Base-by-base conservation (phyloP, 2,113 vertebrate species). In the Petrocephalus zakoni region DNA sequence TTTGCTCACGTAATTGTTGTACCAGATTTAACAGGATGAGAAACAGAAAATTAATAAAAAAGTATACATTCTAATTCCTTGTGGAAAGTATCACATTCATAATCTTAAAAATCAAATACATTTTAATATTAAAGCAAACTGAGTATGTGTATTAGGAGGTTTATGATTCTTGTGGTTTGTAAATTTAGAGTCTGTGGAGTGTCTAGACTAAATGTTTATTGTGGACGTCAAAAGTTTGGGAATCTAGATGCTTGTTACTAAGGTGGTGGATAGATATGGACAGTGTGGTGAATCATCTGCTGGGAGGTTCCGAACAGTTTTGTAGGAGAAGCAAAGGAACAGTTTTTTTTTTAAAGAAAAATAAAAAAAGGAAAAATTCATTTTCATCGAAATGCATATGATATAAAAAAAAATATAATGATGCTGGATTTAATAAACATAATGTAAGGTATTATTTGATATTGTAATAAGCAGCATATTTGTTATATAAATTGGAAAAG, bases 91-190 rank as follows among this genome's bases (percentile, higher is more conserved):
- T 97, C 99, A 97, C 95, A 95, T 96, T 95, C 93, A 94, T 97
- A 97, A 97, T 98, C 96, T 96, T 97, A 96, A 96, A 97, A 95
- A 96, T 97, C 97, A 96, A 97, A 94, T 96, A 96, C 97, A 97
- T 98, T 95, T 97, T 97, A 97, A 97, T 96, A 96, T 97, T 96
- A 95, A 97, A 97, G 97, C 96, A 97, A 98, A 96, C 95, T 95
- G 94, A 92, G 94, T 93, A 96, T 97, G 93, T 97, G 96, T 96
- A 95, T 97, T 99, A 98, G 97, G 96, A 97, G 97, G 96, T 97
- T 93, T 94, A 94, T 96, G 95, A 97, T 97, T 98, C 96, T 98
- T 97, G 98, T 99, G 97, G 97, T 97, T 96, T 98, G 96, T 98
- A 95, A 95, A 96, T 88, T 97, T 99, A 97, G 97, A 98, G 96